phyloP scores from a whole-genome alignment of 2,888 invertebrate genomes.

The Pardosa pseudoannulata region DNA sequence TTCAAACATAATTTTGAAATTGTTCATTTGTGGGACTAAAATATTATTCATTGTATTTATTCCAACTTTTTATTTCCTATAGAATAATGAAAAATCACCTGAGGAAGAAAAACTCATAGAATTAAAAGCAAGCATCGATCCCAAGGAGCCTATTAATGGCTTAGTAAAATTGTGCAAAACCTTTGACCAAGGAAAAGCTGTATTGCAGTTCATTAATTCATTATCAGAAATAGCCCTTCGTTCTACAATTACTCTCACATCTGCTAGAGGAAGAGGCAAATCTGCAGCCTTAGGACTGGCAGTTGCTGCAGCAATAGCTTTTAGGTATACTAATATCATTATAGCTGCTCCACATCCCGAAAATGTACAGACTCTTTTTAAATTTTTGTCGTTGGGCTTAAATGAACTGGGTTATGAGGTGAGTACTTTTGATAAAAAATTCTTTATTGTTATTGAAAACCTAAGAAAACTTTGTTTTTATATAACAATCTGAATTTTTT shows the following conservation, averaged over 20 bases:
- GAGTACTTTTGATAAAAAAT: no score
- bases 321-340: slow-evolving; percentile 94
- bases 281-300: slow-evolving; percentile 97
- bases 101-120: slow-evolving; percentile 64
- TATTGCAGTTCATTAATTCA: slow-evolving; percentile 94
- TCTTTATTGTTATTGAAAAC: no score
- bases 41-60: not conserved
- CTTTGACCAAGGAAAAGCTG: slow-evolving; percentile 92
- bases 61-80: slow-evolving; percentile 54
- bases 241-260: slow-evolving; percentile 95
- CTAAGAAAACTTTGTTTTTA: no score
- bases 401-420: slow-evolving; percentile 90
- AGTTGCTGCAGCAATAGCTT: slow-evolving; percentile 83
- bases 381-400: slow-evolving; percentile 96
- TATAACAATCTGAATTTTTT: no score
- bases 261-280: slow-evolving; percentile 97
- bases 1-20: no score
- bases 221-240: slow-evolving; percentile 92
- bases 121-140: slow-evolving; percentile 88
- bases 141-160: slow-evolving; percentile 93
- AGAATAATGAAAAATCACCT: slow-evolving; percentile 62
- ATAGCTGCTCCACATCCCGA: slow-evolving; percentile 99
- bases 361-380: slow-evolving; percentile 97
- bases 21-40: no score
- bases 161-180: slow-evolving; percentile 93